Evolutionary conservation across 2,888 invertebrate species (phyloP), one percentile per base, ranked within the genome.

Genomic region (Mythimna loreyi): DNA sequence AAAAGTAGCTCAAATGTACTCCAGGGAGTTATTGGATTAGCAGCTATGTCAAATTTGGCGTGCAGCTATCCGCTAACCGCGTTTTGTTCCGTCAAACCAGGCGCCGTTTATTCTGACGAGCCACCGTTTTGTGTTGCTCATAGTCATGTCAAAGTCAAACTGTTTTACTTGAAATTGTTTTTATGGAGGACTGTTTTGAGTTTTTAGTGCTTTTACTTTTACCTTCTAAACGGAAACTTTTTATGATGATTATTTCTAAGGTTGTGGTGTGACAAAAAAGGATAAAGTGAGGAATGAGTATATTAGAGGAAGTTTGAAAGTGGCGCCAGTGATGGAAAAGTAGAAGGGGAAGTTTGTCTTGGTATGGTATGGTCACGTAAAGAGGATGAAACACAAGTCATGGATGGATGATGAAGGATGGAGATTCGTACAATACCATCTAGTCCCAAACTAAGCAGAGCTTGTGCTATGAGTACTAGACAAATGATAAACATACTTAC

Each of bases 11-110:
- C 53, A 61, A 74, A 57, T 28, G 71, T 63, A 68, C 75, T 72
- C 40, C 64, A 50, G 80, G 77, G 75, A 81, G 59, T 68, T 75
- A 74, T 83, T 73, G 75, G 72, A 76, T 83, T 81, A 80, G 67
- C 63, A 76, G 69, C 66, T 59, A 67, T 56, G 73, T 77, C 76
- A 80, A 83, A 83, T 83, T 81, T 80, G 70, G 66, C 77, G 64
- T 50, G 56, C 49, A 60, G 49, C 75, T 73, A 75, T 64, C 72
- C 59, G 52, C 45, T 59, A 69, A 66, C 65, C 45, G 49, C 25
- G 69, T 64, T 65, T 58, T 58, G 55, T 63, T 66, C 43, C 25
- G 30, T 53, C 30, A 56, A 28, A 30, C 47, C 11, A 49, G 23
- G 30, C 9, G 23, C 49, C 28, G 21, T 62, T 53, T 63, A 16